phyloP scores from a whole-genome alignment of 2,888 invertebrate genomes.

The Nasonovia ribisnigri region DNA sequence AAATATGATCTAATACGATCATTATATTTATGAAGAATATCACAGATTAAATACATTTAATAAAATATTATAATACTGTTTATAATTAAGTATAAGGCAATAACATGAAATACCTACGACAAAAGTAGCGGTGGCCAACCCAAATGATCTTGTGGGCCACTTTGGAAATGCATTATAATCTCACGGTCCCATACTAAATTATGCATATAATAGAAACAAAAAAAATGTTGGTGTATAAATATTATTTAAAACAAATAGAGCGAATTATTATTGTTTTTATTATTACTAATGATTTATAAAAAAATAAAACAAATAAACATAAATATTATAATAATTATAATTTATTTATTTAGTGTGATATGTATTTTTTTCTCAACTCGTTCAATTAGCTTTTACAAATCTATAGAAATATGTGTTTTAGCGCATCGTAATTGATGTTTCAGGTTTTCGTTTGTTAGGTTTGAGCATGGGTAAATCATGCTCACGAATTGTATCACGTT shows the following conservation, averaged over 20 bases:
- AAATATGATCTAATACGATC: not conserved
- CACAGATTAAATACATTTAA: not conserved
- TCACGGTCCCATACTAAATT: too few species aligned
- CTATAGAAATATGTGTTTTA: not conserved
- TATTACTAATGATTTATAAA: constrained; percentile 18
- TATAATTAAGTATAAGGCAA: not conserved
- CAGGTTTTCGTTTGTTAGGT: constrained; percentile 14
- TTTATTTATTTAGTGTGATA: constrained; percentile 23
- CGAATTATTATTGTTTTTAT: constrained; percentile 21
- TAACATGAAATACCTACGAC: too few species aligned
- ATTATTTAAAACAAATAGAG: not conserved
- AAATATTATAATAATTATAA: not conserved
- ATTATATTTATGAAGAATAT: not conserved
- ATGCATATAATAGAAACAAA: not conserved
- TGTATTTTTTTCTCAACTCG: constrained; percentile 33
- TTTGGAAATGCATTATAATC: too few species aligned
- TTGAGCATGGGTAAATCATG: not conserved
- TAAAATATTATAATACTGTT: too few species aligned
- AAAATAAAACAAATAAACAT: not conserved
- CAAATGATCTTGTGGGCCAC: too few species aligned
- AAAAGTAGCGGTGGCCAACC: too few species aligned
- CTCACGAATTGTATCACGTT: not conserved
- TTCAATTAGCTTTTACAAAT: constrained; percentile 21
- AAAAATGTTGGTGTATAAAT: not conserved
- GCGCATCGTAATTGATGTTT: constrained; percentile 34